Evolutionary conservation across 2,113 vertebrate genomes (phyloP).

Genomic region (Emydocephalus ijimae): DNA sequence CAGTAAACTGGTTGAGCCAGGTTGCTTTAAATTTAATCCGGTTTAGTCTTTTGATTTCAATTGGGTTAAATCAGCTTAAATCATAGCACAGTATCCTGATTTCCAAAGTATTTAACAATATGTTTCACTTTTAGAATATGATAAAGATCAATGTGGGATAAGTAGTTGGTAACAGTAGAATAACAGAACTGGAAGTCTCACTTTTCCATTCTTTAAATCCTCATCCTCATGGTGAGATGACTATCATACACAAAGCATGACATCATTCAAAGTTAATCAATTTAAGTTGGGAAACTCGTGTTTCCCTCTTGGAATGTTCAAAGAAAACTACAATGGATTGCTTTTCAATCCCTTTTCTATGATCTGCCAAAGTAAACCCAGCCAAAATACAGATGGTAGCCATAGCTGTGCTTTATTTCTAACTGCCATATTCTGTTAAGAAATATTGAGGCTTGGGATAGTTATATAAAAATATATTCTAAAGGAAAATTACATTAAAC

Average conservation of each 20-base stretch:
- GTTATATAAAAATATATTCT: not conserved
- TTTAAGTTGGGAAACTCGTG: not conserved
- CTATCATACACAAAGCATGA: not conserved
- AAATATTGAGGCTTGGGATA: not conserved
- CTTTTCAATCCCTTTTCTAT: not conserved
- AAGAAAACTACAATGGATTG: not conserved
- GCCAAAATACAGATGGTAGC: not conserved
- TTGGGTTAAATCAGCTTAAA: not conserved
- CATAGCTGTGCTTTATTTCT: not conserved
- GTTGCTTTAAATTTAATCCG: not conserved
- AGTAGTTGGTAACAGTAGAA: not conserved
- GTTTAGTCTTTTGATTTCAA: not conserved
- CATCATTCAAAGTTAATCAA: not conserved
- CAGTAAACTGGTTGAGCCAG: not conserved
- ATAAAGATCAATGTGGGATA: not conserved
- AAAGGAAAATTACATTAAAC: not conserved
- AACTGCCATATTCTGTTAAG: not conserved
- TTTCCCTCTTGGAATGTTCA: not conserved
- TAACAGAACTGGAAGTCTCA: not conserved
- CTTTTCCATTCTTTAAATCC: not conserved
- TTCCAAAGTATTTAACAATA: constrained; percentile 1
- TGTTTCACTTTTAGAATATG: not conserved
- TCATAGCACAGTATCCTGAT: not conserved
- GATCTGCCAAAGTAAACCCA: not conserved
- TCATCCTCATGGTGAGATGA: not conserved